Percentiles rank a stretch among this genome's conserved stretches.
Evolutionary conservation across 64 coral and sea anemone genomes (phyloP).

Genomic region (Montipora sp.): DNA sequence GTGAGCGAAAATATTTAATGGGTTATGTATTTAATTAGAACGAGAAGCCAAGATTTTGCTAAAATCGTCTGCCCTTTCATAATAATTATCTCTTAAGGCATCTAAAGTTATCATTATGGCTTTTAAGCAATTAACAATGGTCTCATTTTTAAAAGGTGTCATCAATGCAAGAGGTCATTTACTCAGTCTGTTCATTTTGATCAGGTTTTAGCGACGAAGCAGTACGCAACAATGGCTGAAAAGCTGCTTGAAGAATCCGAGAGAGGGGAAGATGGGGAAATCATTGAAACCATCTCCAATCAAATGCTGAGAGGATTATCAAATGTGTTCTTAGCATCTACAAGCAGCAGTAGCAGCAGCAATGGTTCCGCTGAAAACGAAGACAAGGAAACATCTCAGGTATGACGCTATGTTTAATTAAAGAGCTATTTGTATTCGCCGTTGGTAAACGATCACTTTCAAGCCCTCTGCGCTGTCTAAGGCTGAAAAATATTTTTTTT

Average conservation of each 20-base stretch:
- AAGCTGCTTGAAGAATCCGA: conserved; percentile 9
- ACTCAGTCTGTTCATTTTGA: neutral
- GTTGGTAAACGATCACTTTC: neutral
- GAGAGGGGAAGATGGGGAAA: conserved; percentile 51
- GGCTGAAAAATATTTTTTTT: neutral
- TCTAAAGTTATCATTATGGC: too few relatives aligned
- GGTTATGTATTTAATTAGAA: too few relatives aligned
- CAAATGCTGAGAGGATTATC: conserved; percentile 42
- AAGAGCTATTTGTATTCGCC: neutral
- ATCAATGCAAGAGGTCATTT: neutral
- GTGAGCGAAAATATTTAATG: too few relatives aligned
- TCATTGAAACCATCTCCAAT: conserved; percentile 60
- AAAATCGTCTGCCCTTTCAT: too few relatives aligned
- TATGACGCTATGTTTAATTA: neutral
- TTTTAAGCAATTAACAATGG: too few relatives aligned
- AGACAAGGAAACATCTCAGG: conserved; percentile 9
- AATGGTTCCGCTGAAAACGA: neutral
- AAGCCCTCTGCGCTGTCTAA: neutral
- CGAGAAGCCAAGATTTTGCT: too few relatives aligned
- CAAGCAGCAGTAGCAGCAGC: neutral
- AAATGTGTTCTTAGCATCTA: conserved; percentile 62
- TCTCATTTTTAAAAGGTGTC: too few relatives aligned
- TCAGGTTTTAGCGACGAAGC: conserved; percentile 40
- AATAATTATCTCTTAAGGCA: too few relatives aligned
- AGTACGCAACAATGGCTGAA: conserved; percentile 13